Percentiles rank a stretch among this genome's conserved stretches.
Evolutionary conservation across 2,113 vertebrate genomes (phyloP).

Genomic region (human): DNA sequence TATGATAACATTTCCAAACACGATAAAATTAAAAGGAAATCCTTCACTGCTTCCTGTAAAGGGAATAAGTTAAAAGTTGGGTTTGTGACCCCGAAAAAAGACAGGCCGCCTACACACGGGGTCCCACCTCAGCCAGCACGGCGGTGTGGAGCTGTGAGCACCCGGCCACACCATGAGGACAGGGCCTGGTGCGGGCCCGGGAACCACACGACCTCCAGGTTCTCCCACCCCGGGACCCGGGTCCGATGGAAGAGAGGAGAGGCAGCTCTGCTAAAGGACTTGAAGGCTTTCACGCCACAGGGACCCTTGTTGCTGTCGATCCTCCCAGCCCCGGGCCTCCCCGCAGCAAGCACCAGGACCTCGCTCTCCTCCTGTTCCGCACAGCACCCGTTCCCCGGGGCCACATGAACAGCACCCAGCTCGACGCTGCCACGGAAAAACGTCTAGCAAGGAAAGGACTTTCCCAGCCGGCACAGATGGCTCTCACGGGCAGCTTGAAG

Average conservation of each 20-base stretch:
- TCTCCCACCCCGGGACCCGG: not conserved
- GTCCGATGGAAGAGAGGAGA: not conserved
- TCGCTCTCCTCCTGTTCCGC: not conserved
- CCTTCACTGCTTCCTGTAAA: not conserved
- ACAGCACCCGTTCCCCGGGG: not conserved
- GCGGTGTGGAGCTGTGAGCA: too few relatives aligned
- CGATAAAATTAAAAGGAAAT: not conserved
- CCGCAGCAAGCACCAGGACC: not conserved
- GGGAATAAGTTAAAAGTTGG: not conserved
- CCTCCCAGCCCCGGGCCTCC: not conserved
- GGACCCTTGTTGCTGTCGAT: not conserved
- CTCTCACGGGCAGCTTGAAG: not conserved
- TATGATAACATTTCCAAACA: not conserved
- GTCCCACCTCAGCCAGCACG: not conserved
- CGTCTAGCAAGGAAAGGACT: not conserved
- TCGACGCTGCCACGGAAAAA: fast-evolving
- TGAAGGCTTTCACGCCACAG: too few relatives aligned
- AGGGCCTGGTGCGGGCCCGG: not conserved
- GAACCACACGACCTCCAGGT: not conserved
- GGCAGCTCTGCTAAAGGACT: not conserved
- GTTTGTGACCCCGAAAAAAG: not conserved
- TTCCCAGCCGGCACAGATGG: not conserved
- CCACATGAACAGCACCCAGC: not conserved
- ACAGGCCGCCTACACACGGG: not conserved
- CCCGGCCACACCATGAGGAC: too few relatives aligned